phyloP scores from a whole-genome alignment of 1,140 invertebrate species.

The Macrobrachium nipponense region DNA sequence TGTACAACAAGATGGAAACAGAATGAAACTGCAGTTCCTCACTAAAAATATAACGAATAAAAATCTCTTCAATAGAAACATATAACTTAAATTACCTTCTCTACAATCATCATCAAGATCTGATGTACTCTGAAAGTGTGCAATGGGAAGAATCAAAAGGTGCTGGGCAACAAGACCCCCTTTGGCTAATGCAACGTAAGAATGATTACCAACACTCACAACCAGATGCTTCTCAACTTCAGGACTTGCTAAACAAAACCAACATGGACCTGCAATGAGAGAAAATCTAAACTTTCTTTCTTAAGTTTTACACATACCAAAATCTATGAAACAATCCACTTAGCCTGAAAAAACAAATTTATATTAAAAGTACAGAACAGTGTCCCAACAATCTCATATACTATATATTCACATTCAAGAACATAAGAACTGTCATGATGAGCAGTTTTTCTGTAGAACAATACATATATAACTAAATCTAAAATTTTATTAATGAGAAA shows the following conservation, averaged over 20 bases:
- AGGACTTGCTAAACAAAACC: conserved; percentile 96
- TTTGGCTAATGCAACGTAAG: conserved; percentile 93
- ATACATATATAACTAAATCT: too few relatives aligned
- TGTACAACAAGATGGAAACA: too few relatives aligned
- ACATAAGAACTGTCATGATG: too few relatives aligned
- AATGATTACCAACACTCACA: conserved; percentile 85
- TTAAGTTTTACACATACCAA: neutral
- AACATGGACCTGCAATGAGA: conserved; percentile 75
- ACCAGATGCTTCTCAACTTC: conserved; percentile 96
- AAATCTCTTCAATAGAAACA: neutral
- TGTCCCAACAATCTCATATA: too few relatives aligned
- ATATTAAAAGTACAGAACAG: neutral
- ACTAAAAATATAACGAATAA: neutral
- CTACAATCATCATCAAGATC: conserved; percentile 70
- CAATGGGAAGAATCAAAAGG: conserved; percentile 92
- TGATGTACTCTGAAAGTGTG: conserved; percentile 86
- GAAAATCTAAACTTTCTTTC: conserved; percentile 18
- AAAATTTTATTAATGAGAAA: too few relatives aligned
- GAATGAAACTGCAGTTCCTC: conserved; percentile 66
- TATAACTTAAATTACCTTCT: conserved; percentile 24
- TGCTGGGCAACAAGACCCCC: conserved; percentile 86
- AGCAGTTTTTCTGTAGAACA: too few relatives aligned
- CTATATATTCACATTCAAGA: too few relatives aligned
- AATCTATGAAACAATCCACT: neutral
- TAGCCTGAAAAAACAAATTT: neutral